A percentile compares a stretch with the other conserved stretches of the same genome.
Conservation (phyloP, 2,888 invertebrate species). For the Gisinianus flammeolus region DNA sequence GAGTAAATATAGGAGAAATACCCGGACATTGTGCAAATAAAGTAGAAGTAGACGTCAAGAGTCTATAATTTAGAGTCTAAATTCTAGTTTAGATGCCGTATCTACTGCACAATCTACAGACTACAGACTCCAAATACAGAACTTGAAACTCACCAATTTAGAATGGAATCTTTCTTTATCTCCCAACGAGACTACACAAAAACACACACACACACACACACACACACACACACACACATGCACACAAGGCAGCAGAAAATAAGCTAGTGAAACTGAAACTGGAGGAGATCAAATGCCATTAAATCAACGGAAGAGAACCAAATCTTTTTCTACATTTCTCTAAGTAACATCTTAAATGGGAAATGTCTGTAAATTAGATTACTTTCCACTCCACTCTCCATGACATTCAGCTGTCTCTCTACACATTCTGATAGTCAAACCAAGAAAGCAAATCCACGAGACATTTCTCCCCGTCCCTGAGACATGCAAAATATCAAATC, state of each 20-base stretch:
- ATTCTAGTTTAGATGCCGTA: background rate
- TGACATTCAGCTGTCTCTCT: background rate
- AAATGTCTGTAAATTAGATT: slow-evolving; percentile 35
- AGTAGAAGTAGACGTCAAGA: background rate
- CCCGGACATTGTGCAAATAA: background rate
- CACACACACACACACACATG: background rate
- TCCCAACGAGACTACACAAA: background rate
- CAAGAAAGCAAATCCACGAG: no score
- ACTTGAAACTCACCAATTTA: slow-evolving; percentile 12
- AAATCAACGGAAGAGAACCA: slow-evolving; percentile 17
- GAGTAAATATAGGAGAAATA: no score
- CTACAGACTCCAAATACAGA: background rate
- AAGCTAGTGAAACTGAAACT: background rate
- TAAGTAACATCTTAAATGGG: slow-evolving; percentile 18
- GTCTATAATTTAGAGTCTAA: background rate
- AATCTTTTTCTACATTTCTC: slow-evolving; percentile 10
- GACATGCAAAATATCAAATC: no score
- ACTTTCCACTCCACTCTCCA: background rate
- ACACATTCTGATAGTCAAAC: no score
- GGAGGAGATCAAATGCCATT: slow-evolving; percentile 15
- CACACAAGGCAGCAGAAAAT: background rate
- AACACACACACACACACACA: no score
- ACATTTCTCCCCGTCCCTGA: no score
- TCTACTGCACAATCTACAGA: background rate
- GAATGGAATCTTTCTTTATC: slow-evolving; percentile 21